Conservation (phyloP, 2,888 invertebrate species). For the Rutpela maculata region DNA sequence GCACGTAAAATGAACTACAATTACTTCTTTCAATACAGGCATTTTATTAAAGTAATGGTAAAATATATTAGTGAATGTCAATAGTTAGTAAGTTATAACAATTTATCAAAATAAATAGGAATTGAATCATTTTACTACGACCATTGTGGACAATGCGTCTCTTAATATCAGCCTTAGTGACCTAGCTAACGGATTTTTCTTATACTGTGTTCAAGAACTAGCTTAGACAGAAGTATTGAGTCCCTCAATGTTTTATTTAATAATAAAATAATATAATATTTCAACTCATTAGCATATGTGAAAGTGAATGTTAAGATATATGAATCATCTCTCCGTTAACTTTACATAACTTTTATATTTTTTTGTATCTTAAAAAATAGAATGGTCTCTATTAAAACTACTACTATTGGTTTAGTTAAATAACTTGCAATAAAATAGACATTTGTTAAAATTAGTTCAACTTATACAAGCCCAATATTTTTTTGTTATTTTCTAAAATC, state of each 20-base stretch:
- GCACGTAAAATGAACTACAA: conserved; percentile 8
- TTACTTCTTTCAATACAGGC: not conserved
- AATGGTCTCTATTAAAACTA: not conserved
- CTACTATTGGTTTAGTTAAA: no score
- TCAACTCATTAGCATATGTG: conserved; percentile 21
- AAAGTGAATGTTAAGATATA: conserved; percentile 10
- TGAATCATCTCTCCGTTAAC: conserved; percentile 5
- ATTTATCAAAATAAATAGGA: not conserved
- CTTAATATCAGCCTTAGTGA: no score
- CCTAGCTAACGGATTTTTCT: no score
- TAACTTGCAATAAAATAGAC: no score
- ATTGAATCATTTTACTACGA: not conserved
- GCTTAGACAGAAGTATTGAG: not conserved
- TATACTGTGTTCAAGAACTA: not conserved
- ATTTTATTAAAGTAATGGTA: not conserved
- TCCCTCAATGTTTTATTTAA: not conserved
- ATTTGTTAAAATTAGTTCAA: no score
- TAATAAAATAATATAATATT: not conserved
- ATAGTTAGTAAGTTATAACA: not conserved
- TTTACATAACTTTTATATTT: not conserved
- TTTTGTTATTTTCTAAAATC: no score
- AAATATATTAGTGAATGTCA: not conserved
- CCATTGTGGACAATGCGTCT: no score
- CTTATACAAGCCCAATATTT: no score
- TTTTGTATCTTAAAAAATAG: not conserved